Evolutionary conservation across 92 coral and sea anemone species (phyloP).

Genomic region (Actinostola sp.): DNA sequence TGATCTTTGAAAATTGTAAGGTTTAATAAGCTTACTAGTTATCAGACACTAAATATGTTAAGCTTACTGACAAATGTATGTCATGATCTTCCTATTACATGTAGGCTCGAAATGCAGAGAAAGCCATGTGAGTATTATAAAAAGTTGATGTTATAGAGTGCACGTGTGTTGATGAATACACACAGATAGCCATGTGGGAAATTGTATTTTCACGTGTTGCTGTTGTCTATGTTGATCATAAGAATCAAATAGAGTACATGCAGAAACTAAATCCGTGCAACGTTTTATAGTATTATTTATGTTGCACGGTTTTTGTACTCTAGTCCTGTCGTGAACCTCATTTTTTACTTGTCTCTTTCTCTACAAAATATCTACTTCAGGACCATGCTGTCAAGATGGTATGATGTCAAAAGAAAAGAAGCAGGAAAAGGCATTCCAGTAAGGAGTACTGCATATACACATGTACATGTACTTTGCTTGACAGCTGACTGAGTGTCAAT

Average conservation of each 20-base stretch:
- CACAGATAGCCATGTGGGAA: no score
- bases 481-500: background rate
- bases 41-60: background rate
- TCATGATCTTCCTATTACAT: constrained; percentile 9
- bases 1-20: no score
- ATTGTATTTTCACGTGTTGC: no score
- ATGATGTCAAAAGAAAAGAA: constrained; percentile 92
- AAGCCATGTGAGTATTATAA: constrained; percentile 87
- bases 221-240: no score
- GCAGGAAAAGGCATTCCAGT: constrained; percentile 89
- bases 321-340: no score
- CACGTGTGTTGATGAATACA: no score
- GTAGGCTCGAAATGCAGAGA: constrained; percentile 99
- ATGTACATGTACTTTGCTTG: background rate
- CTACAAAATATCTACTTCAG: no score
- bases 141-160: background rate
- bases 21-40: no score
- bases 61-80: background rate
- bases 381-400: constrained; percentile 99
- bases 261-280: background rate
- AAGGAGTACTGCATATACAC: background rate
- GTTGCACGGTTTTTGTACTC: no score
- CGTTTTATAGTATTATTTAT: background rate
- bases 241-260: no score
- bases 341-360: no score